A percentile compares a stretch with the other conserved stretches of the same genome.
phyloP scores from a whole-genome alignment of 2,113 vertebrate species.

The Tragelaphus imberbis region DNA sequence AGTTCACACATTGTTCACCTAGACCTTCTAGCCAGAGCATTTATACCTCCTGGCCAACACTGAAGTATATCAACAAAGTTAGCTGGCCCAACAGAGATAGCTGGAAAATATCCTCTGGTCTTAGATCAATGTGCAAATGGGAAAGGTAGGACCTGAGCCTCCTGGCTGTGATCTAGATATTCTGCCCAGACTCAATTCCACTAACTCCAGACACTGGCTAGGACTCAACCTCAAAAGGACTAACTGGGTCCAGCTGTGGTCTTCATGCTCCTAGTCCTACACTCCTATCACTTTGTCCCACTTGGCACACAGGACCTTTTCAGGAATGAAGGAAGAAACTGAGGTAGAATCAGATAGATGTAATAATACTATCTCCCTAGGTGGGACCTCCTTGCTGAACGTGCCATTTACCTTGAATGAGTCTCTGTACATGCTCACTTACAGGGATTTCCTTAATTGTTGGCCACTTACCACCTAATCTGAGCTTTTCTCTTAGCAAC shows the following conservation, averaged over 20 bases:
- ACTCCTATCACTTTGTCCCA: background rate
- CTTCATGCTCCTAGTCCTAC: background rate
- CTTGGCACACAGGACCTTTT: background rate
- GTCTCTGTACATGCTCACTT: background rate
- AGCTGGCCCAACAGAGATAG: background rate
- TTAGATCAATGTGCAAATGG: background rate
- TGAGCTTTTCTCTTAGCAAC: background rate
- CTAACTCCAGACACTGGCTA: background rate
- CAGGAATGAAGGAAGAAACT: background rate
- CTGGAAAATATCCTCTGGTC: background rate
- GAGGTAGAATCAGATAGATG: background rate
- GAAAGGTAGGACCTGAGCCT: background rate
- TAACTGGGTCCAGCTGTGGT: background rate
- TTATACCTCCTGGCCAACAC: background rate
- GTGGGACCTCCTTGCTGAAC: background rate
- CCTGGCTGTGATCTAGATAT: background rate
- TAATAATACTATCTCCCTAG: background rate
- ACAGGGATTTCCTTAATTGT: background rate
- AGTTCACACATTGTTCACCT: background rate
- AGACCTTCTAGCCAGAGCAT: background rate
- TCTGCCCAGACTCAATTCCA: background rate
- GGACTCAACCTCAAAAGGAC: background rate
- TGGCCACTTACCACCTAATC: background rate
- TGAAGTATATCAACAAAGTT: background rate
- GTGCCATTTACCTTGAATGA: background rate